Percentiles rank a stretch among this genome's conserved stretches.
phyloP scores from a whole-genome alignment of 2,113 vertebrate species.

The Micronisus gabar region DNA sequence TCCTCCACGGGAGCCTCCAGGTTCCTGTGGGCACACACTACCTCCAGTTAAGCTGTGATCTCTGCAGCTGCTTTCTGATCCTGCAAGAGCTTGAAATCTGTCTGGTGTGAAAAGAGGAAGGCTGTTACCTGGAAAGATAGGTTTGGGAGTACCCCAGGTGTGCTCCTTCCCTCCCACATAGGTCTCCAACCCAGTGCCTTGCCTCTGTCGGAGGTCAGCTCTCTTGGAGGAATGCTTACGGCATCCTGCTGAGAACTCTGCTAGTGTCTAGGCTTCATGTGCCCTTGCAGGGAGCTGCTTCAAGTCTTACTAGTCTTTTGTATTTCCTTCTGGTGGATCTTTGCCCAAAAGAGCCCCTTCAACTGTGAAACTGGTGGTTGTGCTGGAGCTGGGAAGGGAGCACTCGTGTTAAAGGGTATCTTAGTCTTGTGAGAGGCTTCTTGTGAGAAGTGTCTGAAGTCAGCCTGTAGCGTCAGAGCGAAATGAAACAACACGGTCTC shows the following conservation, averaged over 20 bases:
- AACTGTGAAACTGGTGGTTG: neutral
- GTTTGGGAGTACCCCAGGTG: neutral
- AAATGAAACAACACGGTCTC: neutral
- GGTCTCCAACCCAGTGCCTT: neutral
- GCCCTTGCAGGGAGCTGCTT: neutral
- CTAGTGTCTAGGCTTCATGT: neutral
- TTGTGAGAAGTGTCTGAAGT: neutral
- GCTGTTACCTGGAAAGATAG: neutral
- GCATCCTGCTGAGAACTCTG: neutral
- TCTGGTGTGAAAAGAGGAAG: neutral
- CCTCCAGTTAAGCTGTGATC: neutral
- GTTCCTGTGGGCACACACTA: neutral
- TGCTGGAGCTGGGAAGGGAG: neutral
- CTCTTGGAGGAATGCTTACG: neutral
- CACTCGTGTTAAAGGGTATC: rapidly evolving
- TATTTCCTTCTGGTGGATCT: neutral
- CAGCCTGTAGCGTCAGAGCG: neutral
- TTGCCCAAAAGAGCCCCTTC: neutral
- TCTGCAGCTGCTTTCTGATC: neutral
- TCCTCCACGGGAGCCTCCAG: neutral
- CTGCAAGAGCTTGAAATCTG: neutral
- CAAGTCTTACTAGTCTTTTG: neutral
- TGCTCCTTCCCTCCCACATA: neutral
- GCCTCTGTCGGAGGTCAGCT: rapidly evolving
- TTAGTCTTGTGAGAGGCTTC: neutral